Percentiles rank a stretch among this genome's conserved stretches.
phyloP scores from a whole-genome alignment of 2,888 invertebrate genomes.

The Iphiclides podalirius region DNA sequence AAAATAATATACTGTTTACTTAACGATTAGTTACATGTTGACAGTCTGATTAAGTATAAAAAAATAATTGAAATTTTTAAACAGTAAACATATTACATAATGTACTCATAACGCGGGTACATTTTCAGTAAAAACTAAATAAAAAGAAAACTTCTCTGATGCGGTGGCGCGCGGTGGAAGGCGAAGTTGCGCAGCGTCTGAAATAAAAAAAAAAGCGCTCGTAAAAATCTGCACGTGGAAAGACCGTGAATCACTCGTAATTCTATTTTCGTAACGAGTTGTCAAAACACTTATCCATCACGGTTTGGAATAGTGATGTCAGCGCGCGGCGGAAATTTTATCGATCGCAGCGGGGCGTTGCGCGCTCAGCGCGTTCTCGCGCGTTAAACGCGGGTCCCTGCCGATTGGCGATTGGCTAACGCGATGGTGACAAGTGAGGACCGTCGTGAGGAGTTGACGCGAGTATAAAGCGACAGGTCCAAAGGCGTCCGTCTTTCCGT shows the following conservation, averaged over 20 bases:
- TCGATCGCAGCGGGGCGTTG: conserved; percentile 42
- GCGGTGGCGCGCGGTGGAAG: not conserved
- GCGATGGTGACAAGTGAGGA: conserved; percentile 64
- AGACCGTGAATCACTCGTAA: conserved; percentile 20
- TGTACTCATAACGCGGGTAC: too few relatives aligned
- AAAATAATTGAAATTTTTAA: too few relatives aligned
- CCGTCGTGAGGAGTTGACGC: too few relatives aligned
- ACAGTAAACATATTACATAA: too few relatives aligned
- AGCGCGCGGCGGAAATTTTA: conserved; percentile 47
- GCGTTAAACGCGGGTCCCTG: too few relatives aligned
- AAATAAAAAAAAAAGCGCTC: conserved; percentile 29
- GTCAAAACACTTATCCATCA: conserved; percentile 51
- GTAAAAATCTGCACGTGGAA: conserved; percentile 14
- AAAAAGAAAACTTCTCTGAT: conserved; percentile 1
- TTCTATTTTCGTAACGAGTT: conserved; percentile 30
- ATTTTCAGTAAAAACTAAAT: too few relatives aligned
- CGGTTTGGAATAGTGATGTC: conserved; percentile 60
- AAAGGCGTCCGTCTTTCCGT: too few relatives aligned
- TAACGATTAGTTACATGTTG: too few relatives aligned
- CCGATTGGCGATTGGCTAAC: too few relatives aligned
- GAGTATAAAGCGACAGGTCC: conserved; percentile 39
- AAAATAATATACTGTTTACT: too few relatives aligned
- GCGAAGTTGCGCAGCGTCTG: conserved; percentile 30
- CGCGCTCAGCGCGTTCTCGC: too few relatives aligned
- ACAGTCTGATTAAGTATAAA: too few relatives aligned